These are phyloP conservation scores for Lutjanus argentimaculatus DNA, from an alignment of 2,797 vertebrate genomes.

Conservation along the genomic window DNA sequence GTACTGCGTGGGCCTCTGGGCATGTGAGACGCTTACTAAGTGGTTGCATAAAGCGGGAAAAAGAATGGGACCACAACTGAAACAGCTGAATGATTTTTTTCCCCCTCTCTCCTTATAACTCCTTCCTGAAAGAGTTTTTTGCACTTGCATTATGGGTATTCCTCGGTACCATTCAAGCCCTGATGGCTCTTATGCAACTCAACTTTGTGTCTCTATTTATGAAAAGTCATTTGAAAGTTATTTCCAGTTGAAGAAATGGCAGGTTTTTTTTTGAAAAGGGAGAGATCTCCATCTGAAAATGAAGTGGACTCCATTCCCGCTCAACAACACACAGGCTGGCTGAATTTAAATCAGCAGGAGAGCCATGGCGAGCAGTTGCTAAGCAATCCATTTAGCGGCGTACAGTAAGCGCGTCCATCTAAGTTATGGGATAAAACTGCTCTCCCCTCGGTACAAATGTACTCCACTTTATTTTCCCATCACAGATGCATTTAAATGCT, in stretches of 20 bases:
- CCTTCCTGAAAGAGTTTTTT: conserved; percentile 30
- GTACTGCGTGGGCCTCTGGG: conserved; percentile 76
- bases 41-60: conserved; percentile 33
- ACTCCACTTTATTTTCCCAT: conserved; percentile 83
- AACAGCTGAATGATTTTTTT: conserved; percentile 29
- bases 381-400: conserved; percentile 75
- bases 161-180: conserved; percentile 35
- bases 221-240: conserved; percentile 69
- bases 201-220: conserved; percentile 54
- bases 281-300: conserved; percentile 71
- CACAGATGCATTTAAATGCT: conserved; percentile 84
- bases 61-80: conserved; percentile 25
- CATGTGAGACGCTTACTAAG: conserved; percentile 36
- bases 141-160: conserved; percentile 42
- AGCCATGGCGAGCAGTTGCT: conserved; percentile 69
- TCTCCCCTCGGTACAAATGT: conserved; percentile 75
- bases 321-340: conserved; percentile 49
- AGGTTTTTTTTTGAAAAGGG: conserved; percentile 41
- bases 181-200: conserved; percentile 58
- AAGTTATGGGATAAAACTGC: conserved; percentile 77
- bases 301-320: conserved; percentile 65
- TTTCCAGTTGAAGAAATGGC: conserved; percentile 59
- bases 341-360: conserved; percentile 75
- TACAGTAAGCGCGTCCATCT: conserved; percentile 74
- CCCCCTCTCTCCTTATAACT: neutral